Percentiles rank a stretch among this genome's conserved stretches.
Evolutionary conservation across 2,113 vertebrate genomes (phyloP).

Genomic region (Poeciliopsis turrubarensis): DNA sequence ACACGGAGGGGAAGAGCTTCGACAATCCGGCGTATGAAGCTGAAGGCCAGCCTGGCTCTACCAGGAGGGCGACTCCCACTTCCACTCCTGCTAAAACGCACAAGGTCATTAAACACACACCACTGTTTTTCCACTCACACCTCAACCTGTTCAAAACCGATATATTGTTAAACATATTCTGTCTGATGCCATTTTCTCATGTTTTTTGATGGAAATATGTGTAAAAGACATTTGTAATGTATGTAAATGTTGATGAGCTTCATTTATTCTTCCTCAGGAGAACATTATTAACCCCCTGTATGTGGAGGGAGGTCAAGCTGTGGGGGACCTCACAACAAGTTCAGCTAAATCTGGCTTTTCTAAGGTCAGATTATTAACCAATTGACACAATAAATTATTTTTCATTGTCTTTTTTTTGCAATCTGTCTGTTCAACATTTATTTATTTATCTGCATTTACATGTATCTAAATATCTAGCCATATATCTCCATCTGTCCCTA

Average conservation of each 20-base stretch:
- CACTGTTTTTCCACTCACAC: constrained; percentile 7
- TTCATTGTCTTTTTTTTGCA: too few relatives aligned
- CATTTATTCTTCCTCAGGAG: constrained; percentile 26
- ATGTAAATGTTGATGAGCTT: not conserved
- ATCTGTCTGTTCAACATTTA: not conserved
- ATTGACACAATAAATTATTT: not conserved
- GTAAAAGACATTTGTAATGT: not conserved
- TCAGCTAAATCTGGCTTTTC: not conserved
- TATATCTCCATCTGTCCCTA: too few relatives aligned
- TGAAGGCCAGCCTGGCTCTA: constrained; percentile 1
- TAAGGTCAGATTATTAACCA: constrained; percentile 35
- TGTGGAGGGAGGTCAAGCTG: constrained; percentile 29
- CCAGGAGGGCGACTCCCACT: not conserved
- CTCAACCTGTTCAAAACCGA: not conserved
- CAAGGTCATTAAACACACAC: constrained; percentile 47
- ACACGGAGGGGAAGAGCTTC: constrained; percentile 50
- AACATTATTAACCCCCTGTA: constrained; percentile 60
- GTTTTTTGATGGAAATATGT: not conserved
- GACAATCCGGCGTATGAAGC: constrained; percentile 69
- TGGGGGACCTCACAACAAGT: constrained; percentile 8
- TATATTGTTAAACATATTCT: not conserved
- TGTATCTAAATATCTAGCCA: too few relatives aligned
- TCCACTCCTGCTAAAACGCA: constrained; percentile 20
- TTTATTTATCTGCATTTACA: too few relatives aligned
- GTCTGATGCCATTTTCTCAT: too few relatives aligned